Evolutionary conservation across 2,888 invertebrate genomes (phyloP), one percentile per base, ranked within the genome.

Genomic region (Siphonodentalium dalli): DNA sequence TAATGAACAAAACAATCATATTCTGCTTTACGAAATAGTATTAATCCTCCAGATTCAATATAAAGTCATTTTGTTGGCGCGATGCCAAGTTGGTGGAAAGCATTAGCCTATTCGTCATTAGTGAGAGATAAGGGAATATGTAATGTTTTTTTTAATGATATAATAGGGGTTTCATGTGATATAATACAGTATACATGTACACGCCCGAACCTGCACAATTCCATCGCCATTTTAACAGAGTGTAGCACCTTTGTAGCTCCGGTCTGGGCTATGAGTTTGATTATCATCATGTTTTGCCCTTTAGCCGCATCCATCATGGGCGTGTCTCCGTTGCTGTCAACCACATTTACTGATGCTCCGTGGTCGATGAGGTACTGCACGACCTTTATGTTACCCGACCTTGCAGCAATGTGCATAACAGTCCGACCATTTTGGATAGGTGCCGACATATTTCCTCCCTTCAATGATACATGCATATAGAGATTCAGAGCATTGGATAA

Each of bases 271-370:
- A 93, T 83, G 1, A 90, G 64, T 21, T 85, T 81, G 46, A 93
- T 90, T 21, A 82, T 68, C 29, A 78, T 74, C 33, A 69, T 56
- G 34, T 75, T 85, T 26, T 68, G 62, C 37, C 69, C 63, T n/a
- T 55, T 63, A 7, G 86, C 1, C 88, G 90, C 20, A 88, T 89
- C 67, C 87, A 88, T 60, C 87, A 91, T 66, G 84, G 84, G 78
- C 4, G 81, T 80, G 54, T 77, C 73, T 6, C 79, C 77, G 48
- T 74, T 74, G 37, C 75, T 65, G 53, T 91, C 91, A 61, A 89
- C 88, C 33, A 87, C 83, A 74, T 94, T 93, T 3, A 94, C 90
- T 44, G 88, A 90, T 0, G 91, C 91, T 0, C 94, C 94, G 69
- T 89, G 87, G 46, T 86, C 85, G 24, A 95, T 83, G 27, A 94